phyloP scores from a whole-genome alignment of 2,113 vertebrate species.

The Coptodon bakossiorum region DNA sequence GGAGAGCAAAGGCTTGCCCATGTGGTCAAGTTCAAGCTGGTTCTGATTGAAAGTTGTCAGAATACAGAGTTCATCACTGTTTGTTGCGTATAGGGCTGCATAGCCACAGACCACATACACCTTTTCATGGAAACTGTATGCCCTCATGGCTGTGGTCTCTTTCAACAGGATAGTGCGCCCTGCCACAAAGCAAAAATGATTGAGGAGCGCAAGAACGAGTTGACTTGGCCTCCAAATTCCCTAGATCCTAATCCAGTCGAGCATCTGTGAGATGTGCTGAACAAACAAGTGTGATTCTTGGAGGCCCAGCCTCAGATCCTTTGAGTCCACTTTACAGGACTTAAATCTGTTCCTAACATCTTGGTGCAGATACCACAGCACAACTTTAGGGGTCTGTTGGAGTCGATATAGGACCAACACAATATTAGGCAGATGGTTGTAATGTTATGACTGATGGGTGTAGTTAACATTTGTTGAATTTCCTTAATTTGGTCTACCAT shows the following conservation, averaged over 20 bases:
- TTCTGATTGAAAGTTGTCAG: not conserved
- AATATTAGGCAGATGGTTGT: not conserved
- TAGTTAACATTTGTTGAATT: not conserved
- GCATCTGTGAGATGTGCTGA: not conserved
- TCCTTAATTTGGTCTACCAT: not conserved
- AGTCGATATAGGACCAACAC: not conserved
- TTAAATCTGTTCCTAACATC: not conserved
- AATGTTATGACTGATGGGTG: not conserved
- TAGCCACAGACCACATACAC: not conserved
- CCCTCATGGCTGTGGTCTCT: not conserved
- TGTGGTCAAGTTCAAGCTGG: not conserved
- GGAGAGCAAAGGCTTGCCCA: not conserved
- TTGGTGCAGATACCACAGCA: not conserved
- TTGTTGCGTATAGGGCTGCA: not conserved
- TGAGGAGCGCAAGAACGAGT: not conserved
- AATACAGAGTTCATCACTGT: not conserved
- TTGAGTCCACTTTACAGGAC: not conserved
- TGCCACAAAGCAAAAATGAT: not conserved
- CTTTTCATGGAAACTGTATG: not conserved
- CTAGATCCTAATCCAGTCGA: not conserved
- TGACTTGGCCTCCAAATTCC: not conserved
- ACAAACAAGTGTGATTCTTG: not conserved
- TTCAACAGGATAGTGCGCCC: not conserved
- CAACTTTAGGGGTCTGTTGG: not conserved
- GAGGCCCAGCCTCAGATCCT: not conserved